phyloP scores from a whole-genome alignment of 2,113 vertebrate genomes.

The Antigone vipio region DNA sequence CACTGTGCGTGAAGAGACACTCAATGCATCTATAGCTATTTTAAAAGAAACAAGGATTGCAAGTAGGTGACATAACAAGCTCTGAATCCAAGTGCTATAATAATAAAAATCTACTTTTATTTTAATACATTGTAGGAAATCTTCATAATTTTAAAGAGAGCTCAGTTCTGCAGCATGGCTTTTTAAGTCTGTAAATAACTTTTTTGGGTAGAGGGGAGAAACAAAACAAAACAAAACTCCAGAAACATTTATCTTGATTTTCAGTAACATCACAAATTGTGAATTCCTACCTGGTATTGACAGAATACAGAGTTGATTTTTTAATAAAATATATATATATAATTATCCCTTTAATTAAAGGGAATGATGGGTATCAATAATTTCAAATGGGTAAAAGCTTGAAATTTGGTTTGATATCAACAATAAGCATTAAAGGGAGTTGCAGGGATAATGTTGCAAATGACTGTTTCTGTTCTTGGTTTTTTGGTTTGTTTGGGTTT shows the following conservation, averaged over 20 bases:
- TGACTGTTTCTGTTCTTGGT: slow-evolving; percentile 54
- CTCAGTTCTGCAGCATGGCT: slow-evolving; percentile 91
- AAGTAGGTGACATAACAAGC: slow-evolving; percentile 81
- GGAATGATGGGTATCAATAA: slow-evolving; percentile 84
- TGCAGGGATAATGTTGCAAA: slow-evolving; percentile 72
- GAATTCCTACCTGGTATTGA: slow-evolving; percentile 92
- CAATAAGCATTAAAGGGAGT: slow-evolving; percentile 72
- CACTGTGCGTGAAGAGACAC: slow-evolving; percentile 88
- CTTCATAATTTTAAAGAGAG: slow-evolving; percentile 94
- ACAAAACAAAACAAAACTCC: slow-evolving; percentile 77
- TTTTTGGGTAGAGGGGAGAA: slow-evolving; percentile 72
- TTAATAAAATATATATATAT: slow-evolving; percentile 86
- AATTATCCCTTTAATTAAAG: slow-evolving; percentile 97
- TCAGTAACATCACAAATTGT: slow-evolving; percentile 89
- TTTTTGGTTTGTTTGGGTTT: slow-evolving; percentile 24
- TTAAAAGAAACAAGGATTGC: slow-evolving; percentile 71
- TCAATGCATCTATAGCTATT: slow-evolving; percentile 60
- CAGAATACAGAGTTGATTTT: slow-evolving; percentile 91
- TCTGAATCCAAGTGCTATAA: slow-evolving; percentile 95
- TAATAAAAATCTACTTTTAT: slow-evolving; percentile 97
- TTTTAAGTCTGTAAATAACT: slow-evolving; percentile 99
- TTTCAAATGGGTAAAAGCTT: slow-evolving; percentile 76
- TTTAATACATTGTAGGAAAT: slow-evolving; percentile 99
- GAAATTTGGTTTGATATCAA: slow-evolving; percentile 70
- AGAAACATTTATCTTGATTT: slow-evolving; percentile 75